phyloP scores from a whole-genome alignment of 2,797 vertebrate species.

The Phylloscopus collybita region DNA sequence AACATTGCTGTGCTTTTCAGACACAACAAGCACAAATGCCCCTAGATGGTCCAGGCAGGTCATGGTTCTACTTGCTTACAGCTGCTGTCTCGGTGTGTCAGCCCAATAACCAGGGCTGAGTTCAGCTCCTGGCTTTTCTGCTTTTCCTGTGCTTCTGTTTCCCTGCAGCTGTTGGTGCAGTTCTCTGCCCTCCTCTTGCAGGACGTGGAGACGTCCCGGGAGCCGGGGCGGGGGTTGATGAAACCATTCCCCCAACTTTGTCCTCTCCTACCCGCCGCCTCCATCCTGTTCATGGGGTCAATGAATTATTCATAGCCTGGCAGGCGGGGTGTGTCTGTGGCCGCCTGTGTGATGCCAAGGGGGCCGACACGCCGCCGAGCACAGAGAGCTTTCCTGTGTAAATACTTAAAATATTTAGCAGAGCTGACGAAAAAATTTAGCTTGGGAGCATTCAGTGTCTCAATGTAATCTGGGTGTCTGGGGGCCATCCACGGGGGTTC shows the following conservation, averaged over 20 bases:
- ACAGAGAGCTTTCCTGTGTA: conserved; percentile 67
- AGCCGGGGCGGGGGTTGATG: rapidly evolving
- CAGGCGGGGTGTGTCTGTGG: neutral
- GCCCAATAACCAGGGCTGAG: neutral
- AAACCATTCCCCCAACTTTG: neutral
- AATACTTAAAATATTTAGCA: conserved; percentile 72
- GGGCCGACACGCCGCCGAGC: neutral
- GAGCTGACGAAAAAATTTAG: neutral
- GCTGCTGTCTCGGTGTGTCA: rapidly evolving
- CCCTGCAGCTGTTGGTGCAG: neutral
- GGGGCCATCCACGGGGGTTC: rapidly evolving
- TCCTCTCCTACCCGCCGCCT: rapidly evolving
- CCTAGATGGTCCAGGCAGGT: neutral
- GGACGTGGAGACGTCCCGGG: neutral
- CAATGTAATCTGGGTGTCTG: neutral
- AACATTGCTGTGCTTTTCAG: neutral
- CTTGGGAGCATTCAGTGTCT: neutral
- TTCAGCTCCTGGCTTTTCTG: neutral
- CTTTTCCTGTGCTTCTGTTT: neutral
- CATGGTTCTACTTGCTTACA: neutral
- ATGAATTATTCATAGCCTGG: conserved; percentile 39
- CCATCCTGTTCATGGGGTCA: neutral
- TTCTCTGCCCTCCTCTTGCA: neutral
- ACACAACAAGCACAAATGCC: neutral
- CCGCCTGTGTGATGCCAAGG: neutral